Evolutionary conservation across 2,888 invertebrate genomes (phyloP).

Genomic region (Napeogenes sylphis): DNA sequence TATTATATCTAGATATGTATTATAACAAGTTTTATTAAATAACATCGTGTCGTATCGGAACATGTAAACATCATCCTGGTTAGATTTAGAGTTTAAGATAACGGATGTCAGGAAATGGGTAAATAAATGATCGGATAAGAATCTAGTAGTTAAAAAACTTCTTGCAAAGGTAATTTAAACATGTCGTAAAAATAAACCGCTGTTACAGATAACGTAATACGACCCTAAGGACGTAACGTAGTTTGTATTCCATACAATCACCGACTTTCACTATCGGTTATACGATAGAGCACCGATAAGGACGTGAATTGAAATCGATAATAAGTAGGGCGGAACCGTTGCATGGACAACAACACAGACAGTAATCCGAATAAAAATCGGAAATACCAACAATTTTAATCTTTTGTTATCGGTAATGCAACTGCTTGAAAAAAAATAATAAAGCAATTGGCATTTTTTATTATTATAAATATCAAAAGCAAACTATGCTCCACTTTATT

Average conservation of each 20-base stretch:
- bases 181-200: constrained; percentile 6
- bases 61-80: neutral
- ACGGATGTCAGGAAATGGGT: too few relatives aligned
- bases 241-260: constrained; percentile 40
- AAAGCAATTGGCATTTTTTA: too few relatives aligned
- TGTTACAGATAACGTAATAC: constrained; percentile 17
- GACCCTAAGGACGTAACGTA: constrained; percentile 31
- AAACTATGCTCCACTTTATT: too few relatives aligned
- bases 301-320: constrained; percentile 47
- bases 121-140: too few relatives aligned
- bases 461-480: too few relatives aligned
- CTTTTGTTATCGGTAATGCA: constrained; percentile 1
- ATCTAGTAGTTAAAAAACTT: too few relatives aligned
- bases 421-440: neutral
- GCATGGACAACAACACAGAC: constrained; percentile 28
- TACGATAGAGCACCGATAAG: constrained; percentile 36
- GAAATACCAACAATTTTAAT: neutral
- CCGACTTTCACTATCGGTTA: constrained; percentile 51
- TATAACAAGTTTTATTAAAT: constrained; percentile 28
- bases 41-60: constrained; percentile 12
- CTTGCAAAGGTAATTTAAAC: too few relatives aligned
- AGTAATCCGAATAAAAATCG: neutral
- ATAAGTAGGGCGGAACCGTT: constrained; percentile 47
- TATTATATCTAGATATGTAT: constrained; percentile 23
- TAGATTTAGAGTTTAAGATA: too few relatives aligned